phyloP scores from a whole-genome alignment of 2,113 vertebrate species.

The Myotis lucifugus region DNA sequence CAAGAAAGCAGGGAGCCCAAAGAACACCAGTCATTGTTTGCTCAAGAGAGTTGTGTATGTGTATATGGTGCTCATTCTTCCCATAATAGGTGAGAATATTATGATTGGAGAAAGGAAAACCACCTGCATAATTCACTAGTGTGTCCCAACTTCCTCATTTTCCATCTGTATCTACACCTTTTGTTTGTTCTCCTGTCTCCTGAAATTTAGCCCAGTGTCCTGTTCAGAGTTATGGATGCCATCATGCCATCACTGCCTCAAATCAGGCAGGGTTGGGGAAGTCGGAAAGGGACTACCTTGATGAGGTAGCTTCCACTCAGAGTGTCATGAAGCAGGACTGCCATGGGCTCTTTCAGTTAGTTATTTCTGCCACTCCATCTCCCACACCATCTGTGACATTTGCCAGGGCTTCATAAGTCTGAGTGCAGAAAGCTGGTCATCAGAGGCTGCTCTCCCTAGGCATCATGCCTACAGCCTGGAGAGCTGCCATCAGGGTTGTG shows the following conservation, averaged over 20 bases:
- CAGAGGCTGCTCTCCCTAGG: neutral
- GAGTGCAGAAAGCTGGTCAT: neutral
- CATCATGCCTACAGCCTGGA: neutral
- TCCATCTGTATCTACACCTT: constrained; percentile 19
- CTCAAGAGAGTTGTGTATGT: neutral
- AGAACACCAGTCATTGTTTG: neutral
- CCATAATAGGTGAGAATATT: neutral
- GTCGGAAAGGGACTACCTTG: neutral
- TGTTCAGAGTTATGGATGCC: neutral
- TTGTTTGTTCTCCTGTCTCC: constrained; percentile 7
- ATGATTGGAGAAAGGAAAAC: neutral
- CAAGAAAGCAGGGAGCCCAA: neutral
- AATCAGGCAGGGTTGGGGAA: neutral
- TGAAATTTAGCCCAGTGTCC: neutral
- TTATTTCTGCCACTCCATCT: neutral
- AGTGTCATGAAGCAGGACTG: neutral
- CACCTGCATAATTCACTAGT: neutral
- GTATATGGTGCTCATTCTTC: neutral
- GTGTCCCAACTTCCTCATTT: constrained; percentile 14
- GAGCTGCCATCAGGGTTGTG: neutral
- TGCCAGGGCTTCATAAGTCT: fast-evolving
- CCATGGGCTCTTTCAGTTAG: neutral
- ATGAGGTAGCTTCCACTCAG: neutral
- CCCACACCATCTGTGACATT: neutral
- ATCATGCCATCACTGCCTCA: neutral